A percentile compares a stretch with the other conserved stretches of the same genome.
Conservation (phyloP, 2,113 vertebrate species). For the Melanotaenia duboulayi region DNA sequence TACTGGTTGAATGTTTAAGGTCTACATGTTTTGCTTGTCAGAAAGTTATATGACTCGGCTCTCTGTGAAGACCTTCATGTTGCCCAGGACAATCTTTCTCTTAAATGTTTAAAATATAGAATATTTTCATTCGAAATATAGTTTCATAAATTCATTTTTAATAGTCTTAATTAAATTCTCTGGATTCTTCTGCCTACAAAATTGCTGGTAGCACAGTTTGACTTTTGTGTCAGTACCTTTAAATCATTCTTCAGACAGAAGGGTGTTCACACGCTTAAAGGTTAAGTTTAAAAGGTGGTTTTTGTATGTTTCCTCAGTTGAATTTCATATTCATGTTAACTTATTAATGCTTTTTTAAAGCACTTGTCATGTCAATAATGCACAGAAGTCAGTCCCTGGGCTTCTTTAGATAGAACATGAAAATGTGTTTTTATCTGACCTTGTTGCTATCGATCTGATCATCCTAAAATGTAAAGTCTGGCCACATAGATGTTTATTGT, state of each 20-base stretch:
- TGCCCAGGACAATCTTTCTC: background rate
- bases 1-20: background rate
- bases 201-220: background rate
- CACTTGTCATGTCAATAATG: background rate
- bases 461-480: constrained; percentile 19
- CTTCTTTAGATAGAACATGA: background rate
- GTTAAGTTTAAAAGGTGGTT: background rate
- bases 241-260: background rate
- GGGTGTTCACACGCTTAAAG: background rate
- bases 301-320: constrained; percentile 3
- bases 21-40: background rate
- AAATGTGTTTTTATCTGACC: constrained; percentile 2
- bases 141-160: no score
- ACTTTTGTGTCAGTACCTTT: constrained; percentile 1
- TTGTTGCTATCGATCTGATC: constrained; percentile 2
- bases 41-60: background rate
- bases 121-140: no score
- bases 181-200: background rate
- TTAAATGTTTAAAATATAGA: no score
- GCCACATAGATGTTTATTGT: constrained; percentile 40
- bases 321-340: background rate
- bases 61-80: constrained; percentile 1
- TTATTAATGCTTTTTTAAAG: no score
- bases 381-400: constrained; percentile 10
- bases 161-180: no score